phyloP scores from a whole-genome alignment of 2,113 vertebrate genomes.

The Embiotoca jacksoni region DNA sequence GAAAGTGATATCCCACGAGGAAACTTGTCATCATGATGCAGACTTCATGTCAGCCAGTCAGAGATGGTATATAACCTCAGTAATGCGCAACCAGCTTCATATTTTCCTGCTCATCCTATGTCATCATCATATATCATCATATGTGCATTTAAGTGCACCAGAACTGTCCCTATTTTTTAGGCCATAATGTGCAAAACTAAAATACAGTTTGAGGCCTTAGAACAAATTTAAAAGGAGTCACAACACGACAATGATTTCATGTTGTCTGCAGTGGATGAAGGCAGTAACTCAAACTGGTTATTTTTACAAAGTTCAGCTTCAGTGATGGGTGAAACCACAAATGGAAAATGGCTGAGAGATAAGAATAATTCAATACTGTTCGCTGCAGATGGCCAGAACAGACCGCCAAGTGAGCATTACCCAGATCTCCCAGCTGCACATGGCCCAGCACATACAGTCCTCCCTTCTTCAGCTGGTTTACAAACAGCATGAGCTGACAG shows the following conservation, averaged over 20 bases:
- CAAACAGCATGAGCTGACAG: slow-evolving; percentile 87
- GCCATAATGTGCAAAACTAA: background rate
- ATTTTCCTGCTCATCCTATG: background rate
- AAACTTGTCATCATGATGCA: background rate
- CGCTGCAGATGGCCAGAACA: slow-evolving; percentile 28
- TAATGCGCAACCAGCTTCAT: background rate
- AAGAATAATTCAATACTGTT: slow-evolving; percentile 52
- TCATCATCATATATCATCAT: too few relatives aligned
- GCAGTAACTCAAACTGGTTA: background rate
- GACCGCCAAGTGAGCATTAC: slow-evolving; percentile 67
- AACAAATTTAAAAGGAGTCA: background rate
- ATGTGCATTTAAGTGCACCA: background rate
- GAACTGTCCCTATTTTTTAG: background rate
- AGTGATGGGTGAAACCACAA: background rate
- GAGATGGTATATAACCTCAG: background rate
- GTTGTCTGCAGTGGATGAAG: background rate
- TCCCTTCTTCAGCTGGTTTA: slow-evolving; percentile 90
- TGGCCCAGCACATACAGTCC: slow-evolving; percentile 88
- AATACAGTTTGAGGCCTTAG: background rate
- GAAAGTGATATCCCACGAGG: slow-evolving; percentile 21
- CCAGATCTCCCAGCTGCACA: slow-evolving; percentile 88
- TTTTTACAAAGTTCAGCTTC: background rate
- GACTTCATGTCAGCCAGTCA: background rate
- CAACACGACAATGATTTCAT: background rate
- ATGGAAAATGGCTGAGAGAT: slow-evolving; percentile 31